Evolutionary conservation across 2,797 vertebrate genomes (phyloP), one percentile per base, ranked within the genome.

Genomic region (Rhinophrynus dorsalis): DNA sequence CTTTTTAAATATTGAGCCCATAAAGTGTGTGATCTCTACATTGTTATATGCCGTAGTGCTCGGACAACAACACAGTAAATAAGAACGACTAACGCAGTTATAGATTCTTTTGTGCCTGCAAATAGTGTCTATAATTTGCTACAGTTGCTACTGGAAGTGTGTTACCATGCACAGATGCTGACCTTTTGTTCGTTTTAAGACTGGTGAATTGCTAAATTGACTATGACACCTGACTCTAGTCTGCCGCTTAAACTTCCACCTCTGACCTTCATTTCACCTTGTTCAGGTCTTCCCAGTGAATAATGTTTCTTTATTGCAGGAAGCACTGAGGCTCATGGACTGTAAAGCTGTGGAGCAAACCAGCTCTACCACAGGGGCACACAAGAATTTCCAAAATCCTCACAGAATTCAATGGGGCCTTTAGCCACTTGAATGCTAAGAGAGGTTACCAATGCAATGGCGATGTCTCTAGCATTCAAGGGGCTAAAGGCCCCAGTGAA

Each of bases 1-100:
- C 74, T 73, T 56, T 82, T 77, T 72, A 76, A 78, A 68, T 75
- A 74, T 29, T 58, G 33, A 76, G 74, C 76, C 54, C 33, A 59
- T n/a, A 71, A 67, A 76, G 65, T 52, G 68, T 62, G 30, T 17
- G 48, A 74, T 57, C 56, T 77, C 62, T 79, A 66, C 32, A 18
- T 67, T 77, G 3, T 79, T 79, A 59, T 51, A 32, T 73, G 52
- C 71, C 52, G 21, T 32, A 60, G 68, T 61, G 63, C 78, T 35
- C 77, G 61, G 78, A 45, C 44, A 62, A 48, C 18, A 76, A 67
- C 77, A 63, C 50, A 78, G 40, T 47, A 56, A 77, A 59, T 35
- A 35, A 73, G 29, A 74, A 15, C 11, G 17, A 68, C 76, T 58
- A 63, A 7, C 69, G 32, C 23, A 20, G 13, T 24, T 77, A 48